phyloP scores from a whole-genome alignment of 1,140 invertebrate species.

The Amphibalanus amphitrite region DNA sequence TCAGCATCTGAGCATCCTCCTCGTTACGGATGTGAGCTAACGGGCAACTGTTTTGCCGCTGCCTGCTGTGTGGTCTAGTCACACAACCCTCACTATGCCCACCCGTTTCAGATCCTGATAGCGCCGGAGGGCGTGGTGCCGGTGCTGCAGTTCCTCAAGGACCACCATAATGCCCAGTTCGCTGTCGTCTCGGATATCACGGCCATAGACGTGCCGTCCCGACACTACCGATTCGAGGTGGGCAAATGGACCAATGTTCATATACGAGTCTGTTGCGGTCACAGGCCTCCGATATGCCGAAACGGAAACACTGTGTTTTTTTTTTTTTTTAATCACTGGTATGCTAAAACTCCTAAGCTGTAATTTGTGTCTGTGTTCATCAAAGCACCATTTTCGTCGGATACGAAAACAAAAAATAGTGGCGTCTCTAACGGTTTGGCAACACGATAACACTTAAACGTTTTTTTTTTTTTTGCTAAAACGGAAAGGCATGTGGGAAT shows the following conservation, averaged over 20 bases:
- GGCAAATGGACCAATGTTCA: too few relatives aligned
- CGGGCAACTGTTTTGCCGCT: not conserved
- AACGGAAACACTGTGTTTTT: too few relatives aligned
- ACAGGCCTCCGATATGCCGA: too few relatives aligned
- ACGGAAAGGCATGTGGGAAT: too few relatives aligned
- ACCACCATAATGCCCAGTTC: slow-evolving; percentile 90
- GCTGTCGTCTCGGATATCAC: slow-evolving; percentile 68
- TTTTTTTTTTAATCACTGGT: too few relatives aligned
- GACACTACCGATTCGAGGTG: slow-evolving; percentile 71
- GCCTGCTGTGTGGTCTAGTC: not conserved
- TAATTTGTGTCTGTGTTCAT: not conserved
- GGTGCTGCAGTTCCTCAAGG: slow-evolving; percentile 73
- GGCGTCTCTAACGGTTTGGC: too few relatives aligned
- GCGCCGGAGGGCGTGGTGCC: slow-evolving; percentile 86
- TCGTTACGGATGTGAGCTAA: not conserved
- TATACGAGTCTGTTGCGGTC: too few relatives aligned
- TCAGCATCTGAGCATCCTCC: too few relatives aligned
- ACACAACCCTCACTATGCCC: not conserved
- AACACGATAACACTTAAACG: too few relatives aligned
- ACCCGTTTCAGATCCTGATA: slow-evolving; percentile 63
- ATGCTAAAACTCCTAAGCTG: too few relatives aligned
- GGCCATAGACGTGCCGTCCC: slow-evolving; percentile 72
- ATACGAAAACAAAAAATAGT: not conserved
- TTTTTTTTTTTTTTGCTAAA: too few relatives aligned
- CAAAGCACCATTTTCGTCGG: not conserved